A percentile compares a stretch with the other conserved stretches of the same genome.
These are phyloP conservation scores for Tenthredo scrophulariae DNA, from an alignment of 2,888 invertebrate genomes.

Conservation along the genomic window DNA sequence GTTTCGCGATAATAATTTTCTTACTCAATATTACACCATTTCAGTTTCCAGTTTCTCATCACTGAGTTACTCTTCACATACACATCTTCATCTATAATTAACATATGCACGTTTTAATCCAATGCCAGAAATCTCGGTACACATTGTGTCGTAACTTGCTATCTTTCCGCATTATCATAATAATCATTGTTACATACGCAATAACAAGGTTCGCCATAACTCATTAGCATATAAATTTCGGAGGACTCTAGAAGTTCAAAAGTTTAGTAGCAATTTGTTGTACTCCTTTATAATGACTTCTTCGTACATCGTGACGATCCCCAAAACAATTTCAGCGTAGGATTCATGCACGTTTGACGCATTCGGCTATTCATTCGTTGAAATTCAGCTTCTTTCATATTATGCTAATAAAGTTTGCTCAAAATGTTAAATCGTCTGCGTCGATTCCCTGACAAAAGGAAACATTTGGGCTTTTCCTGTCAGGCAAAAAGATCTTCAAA, in stretches of 20 bases:
- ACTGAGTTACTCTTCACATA: neutral
- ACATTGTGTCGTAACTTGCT: neutral
- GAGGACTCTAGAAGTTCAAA: neutral
- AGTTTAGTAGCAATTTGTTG: neutral
- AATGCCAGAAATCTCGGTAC: slow-evolving; percentile 7
- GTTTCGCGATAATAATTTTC: neutral
- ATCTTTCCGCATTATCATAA: neutral
- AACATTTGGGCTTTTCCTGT: neutral
- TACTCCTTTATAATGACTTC: neutral
- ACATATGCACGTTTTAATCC: neutral
- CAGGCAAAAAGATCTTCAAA: neutral
- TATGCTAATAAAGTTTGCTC: neutral
- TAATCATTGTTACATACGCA: slow-evolving; percentile 6
- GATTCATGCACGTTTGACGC: neutral
- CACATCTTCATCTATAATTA: neutral
- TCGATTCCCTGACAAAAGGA: neutral
- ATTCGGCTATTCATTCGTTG: neutral
- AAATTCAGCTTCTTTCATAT: neutral
- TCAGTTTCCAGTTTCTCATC: neutral
- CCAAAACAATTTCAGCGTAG: neutral
- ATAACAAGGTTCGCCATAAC: slow-evolving; percentile 8
- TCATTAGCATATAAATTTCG: slow-evolving; percentile 41
- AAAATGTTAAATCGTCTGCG: neutral
- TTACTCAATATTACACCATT: neutral
- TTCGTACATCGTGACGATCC: neutral